Conservation (phyloP, 1,140 invertebrate species). For the Octopus sinensis region DNA sequence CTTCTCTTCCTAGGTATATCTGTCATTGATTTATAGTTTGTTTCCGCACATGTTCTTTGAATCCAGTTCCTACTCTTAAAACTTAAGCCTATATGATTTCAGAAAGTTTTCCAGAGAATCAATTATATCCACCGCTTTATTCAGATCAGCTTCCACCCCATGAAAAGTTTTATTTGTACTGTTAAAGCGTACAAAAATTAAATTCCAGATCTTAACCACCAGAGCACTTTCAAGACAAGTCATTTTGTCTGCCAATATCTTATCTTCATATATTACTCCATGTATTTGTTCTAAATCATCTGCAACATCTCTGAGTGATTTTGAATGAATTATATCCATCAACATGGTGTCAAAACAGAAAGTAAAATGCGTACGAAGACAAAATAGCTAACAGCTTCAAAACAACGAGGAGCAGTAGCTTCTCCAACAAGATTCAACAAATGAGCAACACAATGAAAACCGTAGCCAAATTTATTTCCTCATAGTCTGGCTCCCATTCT, state of each 20-base stretch:
- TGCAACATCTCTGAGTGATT: slow-evolving; percentile 7
- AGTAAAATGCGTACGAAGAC: background rate
- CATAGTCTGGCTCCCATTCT: background rate
- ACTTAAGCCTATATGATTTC: background rate
- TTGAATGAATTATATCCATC: background rate
- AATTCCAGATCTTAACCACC: slow-evolving; percentile 9
- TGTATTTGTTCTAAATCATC: slow-evolving; percentile 3
- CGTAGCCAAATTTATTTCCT: background rate
- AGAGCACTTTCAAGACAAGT: slow-evolving; percentile 13
- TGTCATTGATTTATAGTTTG: slow-evolving; percentile 6
- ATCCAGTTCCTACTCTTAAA: background rate
- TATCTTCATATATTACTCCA: slow-evolving; percentile 9
- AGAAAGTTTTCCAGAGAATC: slow-evolving; percentile 15
- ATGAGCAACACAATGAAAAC: background rate
- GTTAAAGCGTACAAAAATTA: slow-evolving; percentile 13
- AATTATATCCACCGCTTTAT: slow-evolving; percentile 11
- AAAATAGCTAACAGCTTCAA: slow-evolving; percentile 10
- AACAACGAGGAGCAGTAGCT: background rate
- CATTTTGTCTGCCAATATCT: slow-evolving; percentile 11
- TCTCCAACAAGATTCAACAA: background rate
- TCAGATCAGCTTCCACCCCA: background rate
- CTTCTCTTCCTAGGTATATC: background rate
- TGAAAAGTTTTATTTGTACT: slow-evolving; percentile 18
- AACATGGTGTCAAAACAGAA: background rate
- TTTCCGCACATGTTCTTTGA: slow-evolving; percentile 1